Evolutionary conservation across 2,888 invertebrate species (phyloP), one percentile per base, ranked within the genome.

Genomic region (Protodeltote pygarga): DNA sequence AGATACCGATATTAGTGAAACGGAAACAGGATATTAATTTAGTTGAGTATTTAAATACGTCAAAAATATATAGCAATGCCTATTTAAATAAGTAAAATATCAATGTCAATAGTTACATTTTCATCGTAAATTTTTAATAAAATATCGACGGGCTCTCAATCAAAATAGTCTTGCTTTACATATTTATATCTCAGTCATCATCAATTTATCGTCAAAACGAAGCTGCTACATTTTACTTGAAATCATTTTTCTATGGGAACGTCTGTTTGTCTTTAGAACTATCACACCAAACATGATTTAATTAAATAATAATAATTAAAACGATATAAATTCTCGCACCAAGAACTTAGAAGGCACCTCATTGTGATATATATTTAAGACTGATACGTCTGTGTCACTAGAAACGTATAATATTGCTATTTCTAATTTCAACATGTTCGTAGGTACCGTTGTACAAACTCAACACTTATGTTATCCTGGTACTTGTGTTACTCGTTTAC

Each of bases 271-370:
- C 44, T 46, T 41, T 17, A 3, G 28, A 23, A 23, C 11, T 13
- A 31, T 47, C 42, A 61, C 41, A 51, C 16, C 29, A 46, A 60
- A 58, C 40, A 33, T 31, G 35, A 21, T 35, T 13, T 53, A 61
- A 47, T 21, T 29, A 29, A 59, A 37, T 29, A 38, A 24, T n/a
- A n/a, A n/a, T n/a, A n/a, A 42, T 53, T 42, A 40, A 59, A 59
- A 54, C 45, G 27, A 47, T 55, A 52, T 40, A 59, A 50, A 49
- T 48, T 45, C 32, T 53, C 48, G 79, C 81, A 80, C 77, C 79
- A 73, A 55, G 40, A 67, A 66, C 65, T 53, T 28, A 40, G 44
- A 81, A 77, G 81, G 81, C 81, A 81, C 81, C 79, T 62, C 52
- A 38, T 58, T 51, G 48, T 40, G 46, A 54, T 53, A 52, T 40